Base-by-base conservation (phyloP, 2,113 vertebrate species). In the Anser brachyrhynchus region DNA sequence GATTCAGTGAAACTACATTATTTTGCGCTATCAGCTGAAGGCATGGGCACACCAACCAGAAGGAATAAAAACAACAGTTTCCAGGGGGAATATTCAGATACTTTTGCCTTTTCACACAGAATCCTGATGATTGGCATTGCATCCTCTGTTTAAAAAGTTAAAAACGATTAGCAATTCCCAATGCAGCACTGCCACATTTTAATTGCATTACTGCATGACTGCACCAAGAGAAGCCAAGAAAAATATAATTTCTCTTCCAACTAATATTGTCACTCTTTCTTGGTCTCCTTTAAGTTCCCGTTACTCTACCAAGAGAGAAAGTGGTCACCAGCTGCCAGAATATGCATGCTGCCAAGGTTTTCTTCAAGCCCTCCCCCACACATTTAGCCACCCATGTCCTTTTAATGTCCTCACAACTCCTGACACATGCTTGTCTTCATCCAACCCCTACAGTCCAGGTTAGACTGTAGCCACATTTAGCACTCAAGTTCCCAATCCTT, bases 141-240 rank as follows among this genome's bases (percentile, higher is more conserved):
- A 57, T 31, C 29, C 33, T 72, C 83, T 72, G 51, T 74, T 88
- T 78, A 57, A 88, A 23, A 80, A 67, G 88, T 96, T 94, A 92
- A 84, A 86, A 90, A 75, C 26, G 0, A 87, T 84, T 69, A 90
- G 54, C 54, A 81, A 82, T 69, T 92, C 86, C 86, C 83, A 84
- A 0, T 33, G 89, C 43, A 43, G 57, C 29, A 84, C 25, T 17
- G 6, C 61, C 43, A 78, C 43, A 75, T 86, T 88, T 90, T 89
- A 94, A 87, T 75, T 81, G 83, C 73, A 57, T 84, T 90, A 46
- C 65, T 84, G 76, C 57, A 75, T 78, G 86, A 46, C 61, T 84
- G 76, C 61, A 78, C 11, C 21, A 87, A 23, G 14, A 78, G 80
- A 52, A 86, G 70, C 91, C 94, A 95, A 92, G 88, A 86, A 87